Percentiles rank a stretch among this genome's conserved stretches.
Evolutionary conservation across 2,888 invertebrate species (phyloP).

Genomic region (Lamproptera curius): DNA sequence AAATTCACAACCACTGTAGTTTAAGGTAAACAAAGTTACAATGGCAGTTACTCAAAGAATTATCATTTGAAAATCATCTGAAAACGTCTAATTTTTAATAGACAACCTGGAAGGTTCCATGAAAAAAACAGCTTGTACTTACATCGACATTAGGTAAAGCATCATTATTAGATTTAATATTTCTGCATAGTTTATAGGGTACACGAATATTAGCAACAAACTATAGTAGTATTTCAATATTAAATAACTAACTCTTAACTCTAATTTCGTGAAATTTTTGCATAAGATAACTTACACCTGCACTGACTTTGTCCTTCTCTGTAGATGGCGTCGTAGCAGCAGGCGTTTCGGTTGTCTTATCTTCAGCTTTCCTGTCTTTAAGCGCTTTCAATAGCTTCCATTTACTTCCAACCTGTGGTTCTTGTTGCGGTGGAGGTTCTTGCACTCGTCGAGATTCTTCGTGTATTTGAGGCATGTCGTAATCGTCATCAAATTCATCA

Average conservation of each 20-base stretch:
- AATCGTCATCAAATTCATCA: slow-evolving; percentile 83
- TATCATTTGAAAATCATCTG: background rate
- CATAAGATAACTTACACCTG: slow-evolving; percentile 81
- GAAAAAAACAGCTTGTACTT: no score
- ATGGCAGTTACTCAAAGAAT: slow-evolving; percentile 13
- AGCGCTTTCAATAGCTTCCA: slow-evolving; percentile 94
- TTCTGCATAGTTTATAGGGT: no score
- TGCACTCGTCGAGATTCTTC: slow-evolving; percentile 44
- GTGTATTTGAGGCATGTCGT: slow-evolving; percentile 73
- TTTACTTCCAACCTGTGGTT: slow-evolving; percentile 86
- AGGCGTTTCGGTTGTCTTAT: slow-evolving; percentile 85
- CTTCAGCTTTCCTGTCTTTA: slow-evolving; percentile 93
- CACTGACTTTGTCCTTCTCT: slow-evolving; percentile 83
- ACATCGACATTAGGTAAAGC: no score
- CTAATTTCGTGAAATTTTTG: slow-evolving; percentile 83
- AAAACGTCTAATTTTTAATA: background rate
- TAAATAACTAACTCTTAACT: slow-evolving; percentile 78
- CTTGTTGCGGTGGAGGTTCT: slow-evolving; percentile 61
- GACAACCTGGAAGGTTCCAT: no score
- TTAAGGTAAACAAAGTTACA: background rate
- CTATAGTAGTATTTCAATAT: no score
- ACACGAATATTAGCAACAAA: no score
- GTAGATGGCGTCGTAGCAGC: slow-evolving; percentile 79
- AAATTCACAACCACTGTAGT: slow-evolving; percentile 31
- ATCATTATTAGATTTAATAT: no score